Evolutionary conservation across 2,888 invertebrate species (phyloP), one percentile per base, ranked within the genome.

Genomic region (Antheraea yamamai): DNA sequence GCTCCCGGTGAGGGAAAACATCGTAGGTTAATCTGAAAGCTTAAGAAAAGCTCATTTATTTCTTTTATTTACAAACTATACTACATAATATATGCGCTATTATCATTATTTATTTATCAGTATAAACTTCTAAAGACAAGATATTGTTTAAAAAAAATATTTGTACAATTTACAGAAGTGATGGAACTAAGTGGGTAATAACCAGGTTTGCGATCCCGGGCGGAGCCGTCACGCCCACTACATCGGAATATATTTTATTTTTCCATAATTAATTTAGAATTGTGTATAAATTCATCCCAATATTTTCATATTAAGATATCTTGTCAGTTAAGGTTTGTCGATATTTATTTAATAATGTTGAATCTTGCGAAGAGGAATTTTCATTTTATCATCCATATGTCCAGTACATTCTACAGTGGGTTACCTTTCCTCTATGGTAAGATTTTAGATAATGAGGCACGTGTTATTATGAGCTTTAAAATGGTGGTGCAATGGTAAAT

Each of bases 141-240:
- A 35, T 6, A 55, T 6, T 8, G 51, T 47, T 12, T 12, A 55
- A 18, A 71, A 58, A 71, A 71, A 80, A 74, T 73, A 77, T 76
- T 77, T 75, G 73, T 83, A 83, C 84, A 87, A 86, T 89, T 87
- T 87, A 92, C 94, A 94, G 94, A 94, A 95, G 94, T 94, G 93
- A 91, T 93, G 86, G 85, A 80, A 85, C 81, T 94, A 95, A 95
- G 93, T 95, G 93, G 94, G 88, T 95, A 94, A 95, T 93, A 87
- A 89, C 86, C 84, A 87, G 92, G 89, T 87, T 87, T 86, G 88
- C 82, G 81, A 82, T 78, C 85, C 81, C 83, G 86, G 93, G 93
- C 91, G 94, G 89, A 85, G 87, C 88, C 2, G 87, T 83, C 86
- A 85, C 94, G 92, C 94, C 94, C 83, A 84, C 86, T 81, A 87